Percentiles rank a stretch among this genome's conserved stretches.
Conservation (phyloP, 2,888 invertebrate species). For the Julus scandinavius region DNA sequence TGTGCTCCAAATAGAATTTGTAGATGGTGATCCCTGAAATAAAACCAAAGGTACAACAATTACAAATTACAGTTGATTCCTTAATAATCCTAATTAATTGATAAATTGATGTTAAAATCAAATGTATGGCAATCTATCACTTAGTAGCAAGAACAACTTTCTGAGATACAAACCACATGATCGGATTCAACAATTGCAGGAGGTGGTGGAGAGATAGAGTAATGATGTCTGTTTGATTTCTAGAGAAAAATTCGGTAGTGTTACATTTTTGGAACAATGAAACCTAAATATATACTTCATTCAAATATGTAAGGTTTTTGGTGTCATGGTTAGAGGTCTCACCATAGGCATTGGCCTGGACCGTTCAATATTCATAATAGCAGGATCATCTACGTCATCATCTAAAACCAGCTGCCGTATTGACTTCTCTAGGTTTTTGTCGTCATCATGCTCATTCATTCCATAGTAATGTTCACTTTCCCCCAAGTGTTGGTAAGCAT, state of each 20-base stretch:
- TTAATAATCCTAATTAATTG: no score
- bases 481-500: background rate
- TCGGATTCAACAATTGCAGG: constrained; percentile 61
- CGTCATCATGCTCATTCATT: constrained; percentile 51
- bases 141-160: background rate
- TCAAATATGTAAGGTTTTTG: no score
- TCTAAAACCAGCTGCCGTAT: constrained; percentile 64
- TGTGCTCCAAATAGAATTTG: constrained; percentile 59
- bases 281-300: no score
- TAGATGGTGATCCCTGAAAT: constrained; percentile 61
- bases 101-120: no score
- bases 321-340: background rate
- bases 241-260: background rate
- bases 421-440: constrained; percentile 62
- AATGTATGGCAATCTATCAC: no score
- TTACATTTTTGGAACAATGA: no score
- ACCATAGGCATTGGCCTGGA: constrained; percentile 49
- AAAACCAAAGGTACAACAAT: background rate
- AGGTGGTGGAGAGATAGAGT: constrained; percentile 60
- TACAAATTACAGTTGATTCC: no score
- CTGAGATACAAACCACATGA: constrained; percentile 59
- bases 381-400: constrained; percentile 62
- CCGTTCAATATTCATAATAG: constrained; percentile 59
- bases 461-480: constrained; percentile 21
- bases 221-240: constrained; percentile 41